phyloP scores from a whole-genome alignment of 2,797 vertebrate genomes.

The Nyctalus aviator region DNA sequence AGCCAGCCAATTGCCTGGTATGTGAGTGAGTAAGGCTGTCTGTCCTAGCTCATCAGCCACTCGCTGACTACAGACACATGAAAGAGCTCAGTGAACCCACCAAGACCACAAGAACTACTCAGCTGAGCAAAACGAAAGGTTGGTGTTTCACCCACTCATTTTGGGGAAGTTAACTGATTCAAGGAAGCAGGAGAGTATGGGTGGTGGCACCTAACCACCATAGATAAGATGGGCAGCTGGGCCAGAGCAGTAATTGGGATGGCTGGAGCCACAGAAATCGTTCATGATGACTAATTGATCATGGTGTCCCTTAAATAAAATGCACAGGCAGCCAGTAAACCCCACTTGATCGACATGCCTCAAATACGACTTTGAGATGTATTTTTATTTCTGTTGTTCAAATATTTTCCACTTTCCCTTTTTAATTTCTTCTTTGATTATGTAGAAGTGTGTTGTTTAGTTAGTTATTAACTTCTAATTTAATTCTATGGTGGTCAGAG shows the following conservation, averaged over 20 bases:
- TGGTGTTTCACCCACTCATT: neutral
- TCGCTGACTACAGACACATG: neutral
- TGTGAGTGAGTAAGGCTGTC: neutral
- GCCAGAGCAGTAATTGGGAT: neutral
- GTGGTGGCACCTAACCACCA: neutral
- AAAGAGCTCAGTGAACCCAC: neutral
- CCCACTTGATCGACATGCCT: neutral
- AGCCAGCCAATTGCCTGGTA: neutral
- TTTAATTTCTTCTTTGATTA: neutral
- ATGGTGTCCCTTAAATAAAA: neutral
- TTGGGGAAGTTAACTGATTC: neutral
- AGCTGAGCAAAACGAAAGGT: neutral
- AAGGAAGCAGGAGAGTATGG: neutral
- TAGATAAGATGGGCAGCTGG: neutral
- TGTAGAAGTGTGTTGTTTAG: neutral
- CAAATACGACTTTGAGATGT: neutral
- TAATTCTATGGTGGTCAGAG: neutral
- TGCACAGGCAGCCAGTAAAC: neutral
- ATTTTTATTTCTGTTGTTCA: neutral
- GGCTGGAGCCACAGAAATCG: neutral
- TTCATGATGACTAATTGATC: neutral
- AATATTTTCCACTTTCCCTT: neutral
- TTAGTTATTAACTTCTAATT: neutral
- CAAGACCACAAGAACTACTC: neutral
- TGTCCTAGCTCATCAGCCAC: neutral